Percentiles rank a stretch among this genome's conserved stretches.
Conservation (phyloP, 2,888 invertebrate genomes). For the Graphium colonna region DNA sequence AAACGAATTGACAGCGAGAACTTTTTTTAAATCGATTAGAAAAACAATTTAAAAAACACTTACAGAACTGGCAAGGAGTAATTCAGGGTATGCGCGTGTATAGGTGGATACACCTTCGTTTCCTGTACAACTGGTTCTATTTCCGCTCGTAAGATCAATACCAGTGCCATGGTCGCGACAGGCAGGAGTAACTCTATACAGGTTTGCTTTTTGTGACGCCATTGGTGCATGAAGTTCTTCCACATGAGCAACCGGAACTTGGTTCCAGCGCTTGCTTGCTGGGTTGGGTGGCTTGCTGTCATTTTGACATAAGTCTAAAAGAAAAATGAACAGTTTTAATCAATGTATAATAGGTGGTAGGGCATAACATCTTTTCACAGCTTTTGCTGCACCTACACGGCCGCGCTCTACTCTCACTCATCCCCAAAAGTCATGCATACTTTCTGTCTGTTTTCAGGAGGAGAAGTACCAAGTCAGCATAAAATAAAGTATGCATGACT, state of each 20-base stretch:
- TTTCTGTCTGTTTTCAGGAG: too few relatives aligned
- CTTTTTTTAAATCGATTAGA: too few relatives aligned
- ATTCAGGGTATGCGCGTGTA: slow-evolving; percentile 44
- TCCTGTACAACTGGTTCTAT: slow-evolving; percentile 75
- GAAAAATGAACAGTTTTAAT: not conserved
- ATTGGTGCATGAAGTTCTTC: slow-evolving; percentile 91
- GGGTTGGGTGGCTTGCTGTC: slow-evolving; percentile 29
- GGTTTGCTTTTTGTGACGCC: slow-evolving; percentile 85
- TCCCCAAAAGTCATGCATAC: too few relatives aligned
- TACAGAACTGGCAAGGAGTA: slow-evolving; percentile 46
- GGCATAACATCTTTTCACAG: too few relatives aligned
- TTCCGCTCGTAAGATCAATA: slow-evolving; percentile 85
- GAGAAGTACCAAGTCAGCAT: too few relatives aligned
- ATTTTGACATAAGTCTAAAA: slow-evolving; percentile 21
- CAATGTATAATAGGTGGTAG: not conserved
- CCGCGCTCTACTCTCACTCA: too few relatives aligned
- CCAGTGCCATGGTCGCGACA: slow-evolving; percentile 82
- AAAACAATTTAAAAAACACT: too few relatives aligned
- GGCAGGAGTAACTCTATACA: slow-evolving; percentile 84
- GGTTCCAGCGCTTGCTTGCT: slow-evolving; percentile 55
- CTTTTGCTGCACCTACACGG: too few relatives aligned
- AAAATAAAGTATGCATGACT: too few relatives aligned
- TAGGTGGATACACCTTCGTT: slow-evolving; percentile 41
- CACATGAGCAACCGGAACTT: slow-evolving; percentile 87
- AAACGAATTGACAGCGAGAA: too few relatives aligned